Conservation (phyloP, 2,797 vertebrate genomes). For the Sciurus carolinensis region DNA sequence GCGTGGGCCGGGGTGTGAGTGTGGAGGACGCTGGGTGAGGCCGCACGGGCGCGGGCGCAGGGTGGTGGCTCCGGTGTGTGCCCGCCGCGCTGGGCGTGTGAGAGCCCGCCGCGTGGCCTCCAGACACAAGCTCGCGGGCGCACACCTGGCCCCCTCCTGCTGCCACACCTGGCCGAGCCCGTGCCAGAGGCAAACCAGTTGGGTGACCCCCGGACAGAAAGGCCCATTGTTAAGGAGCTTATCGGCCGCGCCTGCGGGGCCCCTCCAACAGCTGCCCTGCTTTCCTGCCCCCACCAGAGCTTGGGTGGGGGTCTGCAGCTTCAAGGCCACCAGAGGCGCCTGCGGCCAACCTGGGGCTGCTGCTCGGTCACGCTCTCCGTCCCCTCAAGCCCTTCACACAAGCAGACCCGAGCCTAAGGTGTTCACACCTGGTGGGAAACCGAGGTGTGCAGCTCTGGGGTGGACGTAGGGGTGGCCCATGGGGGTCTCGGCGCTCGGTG, state of each 20-base stretch:
- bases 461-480: neutral
- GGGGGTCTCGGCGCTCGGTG: neutral
- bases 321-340: slow-evolving; percentile 41
- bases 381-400: neutral
- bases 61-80: too few species aligned
- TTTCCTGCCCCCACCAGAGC: slow-evolving; percentile 34
- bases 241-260: slow-evolving; percentile 44
- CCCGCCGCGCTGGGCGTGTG: too few species aligned
- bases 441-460: neutral
- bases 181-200: slow-evolving; percentile 80
- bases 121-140: fast-evolving
- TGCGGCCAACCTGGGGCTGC: neutral
- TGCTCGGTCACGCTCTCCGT: too few species aligned
- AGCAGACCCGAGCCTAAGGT: neutral
- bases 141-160: neutral
- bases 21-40: too few species aligned
- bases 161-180: neutral
- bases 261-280: neutral
- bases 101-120: neutral
- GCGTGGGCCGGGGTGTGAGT: too few species aligned
- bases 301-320: neutral
- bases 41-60: too few species aligned
- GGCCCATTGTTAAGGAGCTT: slow-evolving; percentile 72
- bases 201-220: slow-evolving; percentile 76
- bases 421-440: neutral